Conservation (phyloP, 2,797 vertebrate species). For the Chloroceryle amazona region DNA sequence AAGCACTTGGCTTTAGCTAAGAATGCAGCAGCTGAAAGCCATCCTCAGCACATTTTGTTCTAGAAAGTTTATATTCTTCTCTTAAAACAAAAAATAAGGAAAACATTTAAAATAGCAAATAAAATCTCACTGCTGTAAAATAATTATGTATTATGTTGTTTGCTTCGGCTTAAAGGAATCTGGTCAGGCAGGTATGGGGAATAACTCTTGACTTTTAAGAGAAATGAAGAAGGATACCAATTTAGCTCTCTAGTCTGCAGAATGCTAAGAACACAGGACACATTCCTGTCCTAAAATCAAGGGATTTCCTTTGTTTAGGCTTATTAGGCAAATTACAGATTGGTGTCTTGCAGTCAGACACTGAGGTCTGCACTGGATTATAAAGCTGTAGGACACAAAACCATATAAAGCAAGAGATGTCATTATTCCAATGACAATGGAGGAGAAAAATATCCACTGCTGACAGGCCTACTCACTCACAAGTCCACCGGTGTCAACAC, state of each 20-base stretch:
- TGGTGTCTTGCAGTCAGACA: slow-evolving; percentile 66
- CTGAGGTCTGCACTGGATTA: slow-evolving; percentile 73
- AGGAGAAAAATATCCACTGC: slow-evolving; percentile 73
- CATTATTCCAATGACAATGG: slow-evolving; percentile 76
- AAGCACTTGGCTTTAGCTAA: slow-evolving; percentile 46
- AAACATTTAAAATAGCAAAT: slow-evolving; percentile 27
- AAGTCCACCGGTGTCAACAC: slow-evolving; percentile 70
- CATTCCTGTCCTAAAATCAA: slow-evolving; percentile 70
- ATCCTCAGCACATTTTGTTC: slow-evolving; percentile 15
- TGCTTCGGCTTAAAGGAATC: not conserved
- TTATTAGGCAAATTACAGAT: slow-evolving; percentile 67
- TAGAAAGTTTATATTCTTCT: not conserved
- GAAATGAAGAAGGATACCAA: not conserved
- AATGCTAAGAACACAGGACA: slow-evolving; percentile 23
- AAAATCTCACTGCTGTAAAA: slow-evolving; percentile 35
- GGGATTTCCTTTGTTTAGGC: slow-evolving; percentile 78
- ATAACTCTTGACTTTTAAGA: slow-evolving; percentile 12
- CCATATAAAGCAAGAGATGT: slow-evolving; percentile 77
- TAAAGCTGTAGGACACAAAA: slow-evolving; percentile 70
- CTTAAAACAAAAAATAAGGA: not conserved
- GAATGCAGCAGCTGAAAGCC: slow-evolving; percentile 18
- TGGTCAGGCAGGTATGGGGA: not conserved
- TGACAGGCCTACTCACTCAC: slow-evolving; percentile 77
- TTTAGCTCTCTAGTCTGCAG: slow-evolving; percentile 42
- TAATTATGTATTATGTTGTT: slow-evolving; percentile 4